Evolutionary conservation across 1,140 invertebrate genomes (phyloP).

Genomic region (Capitella teleta): DNA sequence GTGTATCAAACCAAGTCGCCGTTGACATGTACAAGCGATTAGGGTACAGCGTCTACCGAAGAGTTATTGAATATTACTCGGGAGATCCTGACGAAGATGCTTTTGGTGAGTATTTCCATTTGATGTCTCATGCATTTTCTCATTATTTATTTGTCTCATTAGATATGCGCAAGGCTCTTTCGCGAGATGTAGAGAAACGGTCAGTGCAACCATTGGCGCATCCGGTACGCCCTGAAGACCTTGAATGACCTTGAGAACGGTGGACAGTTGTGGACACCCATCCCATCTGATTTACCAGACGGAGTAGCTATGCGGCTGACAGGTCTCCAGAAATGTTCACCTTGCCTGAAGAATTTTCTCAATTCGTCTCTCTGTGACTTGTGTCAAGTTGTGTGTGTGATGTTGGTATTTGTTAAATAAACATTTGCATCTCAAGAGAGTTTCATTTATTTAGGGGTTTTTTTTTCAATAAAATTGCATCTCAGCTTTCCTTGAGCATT

Average conservation of each 20-base stretch:
- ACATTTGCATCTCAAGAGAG: too few species aligned
- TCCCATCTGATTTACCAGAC: too few species aligned
- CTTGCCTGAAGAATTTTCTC: too few species aligned
- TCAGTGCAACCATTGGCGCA: constrained; percentile 85
- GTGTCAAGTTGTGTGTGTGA: too few species aligned
- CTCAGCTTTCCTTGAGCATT: too few species aligned
- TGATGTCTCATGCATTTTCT: constrained; percentile 13
- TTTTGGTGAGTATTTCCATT: constrained; percentile 57
- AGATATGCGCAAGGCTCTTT: constrained; percentile 98
- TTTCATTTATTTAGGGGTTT: too few species aligned
- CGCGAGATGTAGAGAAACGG: constrained; percentile 80
- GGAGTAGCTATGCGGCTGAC: too few species aligned
- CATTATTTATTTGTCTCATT: constrained; percentile 35
- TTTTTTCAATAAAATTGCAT: too few species aligned
- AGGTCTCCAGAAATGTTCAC: too few species aligned
- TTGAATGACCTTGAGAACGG: constrained; percentile 59
- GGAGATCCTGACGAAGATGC: constrained; percentile 86
- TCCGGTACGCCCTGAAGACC: constrained; percentile 88
- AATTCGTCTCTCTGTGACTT: too few species aligned
- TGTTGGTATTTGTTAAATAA: too few species aligned
- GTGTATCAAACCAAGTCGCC: constrained; percentile 92
- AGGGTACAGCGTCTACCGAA: constrained; percentile 86
- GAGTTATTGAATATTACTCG: constrained; percentile 88
- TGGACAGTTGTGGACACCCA: too few species aligned
- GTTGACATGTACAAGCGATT: constrained; percentile 95